These are phyloP conservation scores for Lepilemur ruficaudatus DNA, from an alignment of 2,797 vertebrate genomes.

Conservation along the genomic window DNA sequence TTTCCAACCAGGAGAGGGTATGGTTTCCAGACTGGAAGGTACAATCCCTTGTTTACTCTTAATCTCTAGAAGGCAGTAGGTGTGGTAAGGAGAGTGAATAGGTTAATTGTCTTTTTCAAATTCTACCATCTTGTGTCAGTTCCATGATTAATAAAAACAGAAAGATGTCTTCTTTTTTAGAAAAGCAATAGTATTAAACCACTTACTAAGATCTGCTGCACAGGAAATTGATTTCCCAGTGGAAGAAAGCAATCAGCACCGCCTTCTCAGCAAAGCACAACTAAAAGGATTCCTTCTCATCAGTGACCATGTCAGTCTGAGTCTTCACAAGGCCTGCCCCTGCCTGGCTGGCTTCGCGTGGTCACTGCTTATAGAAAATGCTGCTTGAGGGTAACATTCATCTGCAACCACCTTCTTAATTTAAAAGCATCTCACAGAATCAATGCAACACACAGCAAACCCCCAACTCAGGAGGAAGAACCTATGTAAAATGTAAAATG, in stretches of 20 bases:
- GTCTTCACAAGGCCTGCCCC: not conserved
- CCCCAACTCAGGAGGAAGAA: not conserved
- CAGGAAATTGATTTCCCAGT: not conserved
- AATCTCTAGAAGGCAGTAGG: not conserved
- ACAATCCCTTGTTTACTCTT: slow-evolving; percentile 2
- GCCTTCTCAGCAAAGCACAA: not conserved
- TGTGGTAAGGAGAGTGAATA: not conserved
- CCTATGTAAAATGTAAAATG: not conserved
- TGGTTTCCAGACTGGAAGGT: not conserved
- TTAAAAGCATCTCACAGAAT: not conserved
- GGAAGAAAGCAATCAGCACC: not conserved
- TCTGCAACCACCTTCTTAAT: not conserved
- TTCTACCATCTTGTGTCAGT: not conserved
- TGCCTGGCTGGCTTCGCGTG: accelerated
- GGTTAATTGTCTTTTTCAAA: not conserved
- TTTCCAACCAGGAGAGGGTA: slow-evolving; percentile 41
- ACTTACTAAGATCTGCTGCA: not conserved
- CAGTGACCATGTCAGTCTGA: not conserved
- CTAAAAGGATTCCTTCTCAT: not conserved
- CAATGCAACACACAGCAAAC: not conserved
- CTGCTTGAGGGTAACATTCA: no score
- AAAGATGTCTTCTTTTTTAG: not conserved
- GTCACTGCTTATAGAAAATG: not conserved
- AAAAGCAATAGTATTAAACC: not conserved
- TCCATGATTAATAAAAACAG: slow-evolving; percentile 23